Evolutionary conservation across 1,140 invertebrate genomes (phyloP).

Genomic region (Dryas iulia): DNA sequence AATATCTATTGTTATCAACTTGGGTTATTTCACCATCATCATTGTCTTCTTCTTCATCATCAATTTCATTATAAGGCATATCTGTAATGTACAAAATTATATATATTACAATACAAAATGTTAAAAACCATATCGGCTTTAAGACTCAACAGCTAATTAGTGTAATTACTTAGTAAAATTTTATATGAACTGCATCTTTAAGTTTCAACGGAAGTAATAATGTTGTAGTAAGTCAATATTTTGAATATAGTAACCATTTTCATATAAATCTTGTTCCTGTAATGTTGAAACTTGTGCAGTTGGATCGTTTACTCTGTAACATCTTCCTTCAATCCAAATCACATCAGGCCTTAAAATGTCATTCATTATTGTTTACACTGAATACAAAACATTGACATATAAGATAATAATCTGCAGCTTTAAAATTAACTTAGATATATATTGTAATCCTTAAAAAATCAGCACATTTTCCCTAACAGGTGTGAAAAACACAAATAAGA

Average conservation of each 20-base stretch:
- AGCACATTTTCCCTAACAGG: neutral
- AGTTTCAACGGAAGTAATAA: neutral
- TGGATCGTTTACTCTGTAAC: constrained; percentile 77
- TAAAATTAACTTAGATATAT: no score
- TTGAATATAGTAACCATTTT: constrained; percentile 59
- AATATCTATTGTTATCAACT: constrained; percentile 52
- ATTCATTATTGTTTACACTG: constrained; percentile 36
- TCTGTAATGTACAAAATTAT: constrained; percentile 34
- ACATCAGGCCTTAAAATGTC: constrained; percentile 72
- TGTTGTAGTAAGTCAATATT: neutral
- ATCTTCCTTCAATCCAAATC: constrained; percentile 79
- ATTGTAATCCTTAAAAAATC: neutral
- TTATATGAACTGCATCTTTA: neutral
- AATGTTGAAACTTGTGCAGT: constrained; percentile 51
- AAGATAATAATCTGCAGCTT: no score
- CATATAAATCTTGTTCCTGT: constrained; percentile 69
- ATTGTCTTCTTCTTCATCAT: constrained; percentile 49
- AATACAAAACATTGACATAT: no score
- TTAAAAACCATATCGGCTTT: neutral
- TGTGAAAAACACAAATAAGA: neutral
- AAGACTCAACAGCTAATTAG: neutral
- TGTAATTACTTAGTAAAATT: neutral
- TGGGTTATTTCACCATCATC: constrained; percentile 50
- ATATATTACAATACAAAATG: neutral
- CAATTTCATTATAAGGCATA: constrained; percentile 34